A percentile compares a stretch with the other conserved stretches of the same genome.
phyloP scores from a whole-genome alignment of 2,888 invertebrate genomes.

The Prosapia bicincta region DNA sequence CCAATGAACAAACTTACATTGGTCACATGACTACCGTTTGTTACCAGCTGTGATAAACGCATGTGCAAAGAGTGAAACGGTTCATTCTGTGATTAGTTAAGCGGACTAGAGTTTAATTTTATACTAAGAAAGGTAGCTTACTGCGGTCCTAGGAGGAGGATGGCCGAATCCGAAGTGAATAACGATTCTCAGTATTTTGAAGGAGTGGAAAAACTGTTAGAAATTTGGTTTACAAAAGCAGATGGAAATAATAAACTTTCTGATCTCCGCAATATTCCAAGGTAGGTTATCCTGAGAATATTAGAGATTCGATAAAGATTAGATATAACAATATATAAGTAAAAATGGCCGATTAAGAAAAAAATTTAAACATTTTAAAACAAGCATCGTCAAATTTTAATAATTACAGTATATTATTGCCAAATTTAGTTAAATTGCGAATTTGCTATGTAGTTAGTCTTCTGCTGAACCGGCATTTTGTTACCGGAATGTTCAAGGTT shows the following conservation, averaged over 20 bases:
- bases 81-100: not conserved
- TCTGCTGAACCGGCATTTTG: not conserved
- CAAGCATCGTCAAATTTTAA: no score
- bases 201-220: conserved; percentile 96
- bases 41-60: conserved; percentile 17
- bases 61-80: conserved; percentile 1
- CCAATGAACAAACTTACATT: not conserved
- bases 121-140: conserved; percentile 11
- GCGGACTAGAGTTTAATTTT: not conserved
- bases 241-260: conserved; percentile 59
- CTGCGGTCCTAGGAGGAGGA: conserved; percentile 25
- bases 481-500: not conserved
- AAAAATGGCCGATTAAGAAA: not conserved
- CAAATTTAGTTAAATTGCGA: not conserved
- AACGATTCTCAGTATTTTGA: conserved; percentile 83
- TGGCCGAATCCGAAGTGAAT: conserved; percentile 33
- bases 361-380: no score
- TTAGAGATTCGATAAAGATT: not conserved
- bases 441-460: not conserved
- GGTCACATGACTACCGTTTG: not conserved
- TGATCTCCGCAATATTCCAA: conserved; percentile 79
- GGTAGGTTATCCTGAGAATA: conserved; percentile 54
- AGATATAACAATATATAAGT: not conserved
- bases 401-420: no score
- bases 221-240: conserved; percentile 86